Evolutionary conservation across 1,140 invertebrate genomes (phyloP).

Genomic region (Drosophila tani): DNA sequence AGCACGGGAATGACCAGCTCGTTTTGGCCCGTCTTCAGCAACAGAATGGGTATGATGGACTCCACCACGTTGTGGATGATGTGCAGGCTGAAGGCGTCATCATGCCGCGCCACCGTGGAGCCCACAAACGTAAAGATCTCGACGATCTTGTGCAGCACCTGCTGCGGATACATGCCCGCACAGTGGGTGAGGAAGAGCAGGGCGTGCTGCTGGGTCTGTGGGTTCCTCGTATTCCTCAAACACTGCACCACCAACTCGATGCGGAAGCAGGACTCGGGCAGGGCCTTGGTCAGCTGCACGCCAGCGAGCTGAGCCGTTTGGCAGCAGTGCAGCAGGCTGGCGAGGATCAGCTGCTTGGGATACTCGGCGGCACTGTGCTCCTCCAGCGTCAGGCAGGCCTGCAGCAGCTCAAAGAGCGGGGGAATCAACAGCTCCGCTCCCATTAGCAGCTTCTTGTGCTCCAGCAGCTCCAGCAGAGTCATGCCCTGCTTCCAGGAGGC

Average conservation of each 20-base stretch:
- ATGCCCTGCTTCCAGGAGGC: slow-evolving; percentile 91
- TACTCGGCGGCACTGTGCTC: slow-evolving; percentile 95
- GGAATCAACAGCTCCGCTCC: slow-evolving; percentile 89
- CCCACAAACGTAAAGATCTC: slow-evolving; percentile 98
- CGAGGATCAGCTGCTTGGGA: slow-evolving; percentile 93
- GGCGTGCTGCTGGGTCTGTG: slow-evolving; percentile 97
- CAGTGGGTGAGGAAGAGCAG: slow-evolving; percentile 92
- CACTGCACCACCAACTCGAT: slow-evolving; percentile 94
- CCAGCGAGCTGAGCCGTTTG: slow-evolving; percentile 85
- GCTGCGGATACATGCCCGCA: slow-evolving; percentile 91
- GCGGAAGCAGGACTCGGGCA: slow-evolving; percentile 88
- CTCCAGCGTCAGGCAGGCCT: slow-evolving; percentile 92
- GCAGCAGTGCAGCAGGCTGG: slow-evolving; percentile 91
- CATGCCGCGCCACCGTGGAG: slow-evolving; percentile 94
- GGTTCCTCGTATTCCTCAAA: slow-evolving; percentile 94
- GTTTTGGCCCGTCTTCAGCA: slow-evolving; percentile 74
- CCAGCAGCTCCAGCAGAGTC: slow-evolving; percentile 93
- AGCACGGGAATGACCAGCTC: slow-evolving; percentile 88
- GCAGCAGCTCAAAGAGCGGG: slow-evolving; percentile 92
- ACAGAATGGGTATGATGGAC: slow-evolving; percentile 94
- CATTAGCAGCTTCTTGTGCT: slow-evolving; percentile 90
- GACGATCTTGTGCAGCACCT: slow-evolving; percentile 96
- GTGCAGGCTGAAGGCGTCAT: slow-evolving; percentile 97
- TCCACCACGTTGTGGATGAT: slow-evolving; percentile 96
- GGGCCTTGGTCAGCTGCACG: slow-evolving; percentile 82